Base-by-base conservation (phyloP, 2,797 vertebrate genomes). In the Glossophaga mutica region DNA sequence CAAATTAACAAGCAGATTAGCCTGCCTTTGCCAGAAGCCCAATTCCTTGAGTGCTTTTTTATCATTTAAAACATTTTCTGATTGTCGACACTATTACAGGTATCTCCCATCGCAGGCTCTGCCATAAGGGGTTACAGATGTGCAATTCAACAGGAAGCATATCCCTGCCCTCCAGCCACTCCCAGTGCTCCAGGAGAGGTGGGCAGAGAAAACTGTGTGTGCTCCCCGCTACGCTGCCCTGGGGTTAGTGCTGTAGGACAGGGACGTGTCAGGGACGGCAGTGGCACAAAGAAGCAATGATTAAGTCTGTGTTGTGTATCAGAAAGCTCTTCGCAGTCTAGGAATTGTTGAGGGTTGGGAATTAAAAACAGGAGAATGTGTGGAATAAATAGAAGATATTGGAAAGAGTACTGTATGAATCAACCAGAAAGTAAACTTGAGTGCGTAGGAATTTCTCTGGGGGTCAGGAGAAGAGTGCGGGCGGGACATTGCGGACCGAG, bases 11-110 rank as follows among this genome's bases (percentile, higher is more conserved):
- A 84, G 52, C 26, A 92, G 70, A 79, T 91, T 79, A 71, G 73
- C 57, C 32, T 78, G 34, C 59, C 29, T 95, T 96, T 96, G 26
- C 77, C 65, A 85, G 81, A 74, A 91, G 12, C 55, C 29, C 26
- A 83, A 19, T 3, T 91, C 48, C 32, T 50, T 55, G 9, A 62
- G 4, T 37, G 12, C 2, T 81, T 52, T 87, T 50, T 50, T n/a
- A n/a, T 65, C 29, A 65, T n/a, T 62, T 14, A 62, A 62, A 65
- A n/a, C 29, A 65, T n/a, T n/a, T n/a, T n/a, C 14, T 65, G 59
- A n/a, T 65, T n/a, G 29, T n/a, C 2, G 32, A 65, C 62, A 65
- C 62, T n/a, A 15, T 65, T n/a, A n/a, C 29, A n/a, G 32, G 26
- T 65, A 32, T n/a, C 59, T 32, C 26, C 62, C 62, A 65, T 65